phyloP scores from a whole-genome alignment of 2,113 vertebrate genomes.

The Heterotilapia buettikoferi region DNA sequence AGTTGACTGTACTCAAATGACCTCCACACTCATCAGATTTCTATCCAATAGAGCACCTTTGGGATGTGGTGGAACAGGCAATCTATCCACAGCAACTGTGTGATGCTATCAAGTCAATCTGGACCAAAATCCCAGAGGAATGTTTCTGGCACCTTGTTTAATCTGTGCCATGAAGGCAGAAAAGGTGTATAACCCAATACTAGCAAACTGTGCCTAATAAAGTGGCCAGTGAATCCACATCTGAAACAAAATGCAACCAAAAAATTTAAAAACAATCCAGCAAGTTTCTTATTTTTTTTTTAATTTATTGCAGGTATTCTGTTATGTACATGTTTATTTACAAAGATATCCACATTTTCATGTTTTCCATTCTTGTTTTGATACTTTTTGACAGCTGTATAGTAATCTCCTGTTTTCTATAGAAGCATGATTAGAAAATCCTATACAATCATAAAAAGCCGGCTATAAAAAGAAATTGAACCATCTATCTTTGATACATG shows the following conservation, averaged over 20 bases:
- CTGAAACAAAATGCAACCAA: background rate
- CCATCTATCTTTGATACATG: slow-evolving; percentile 51
- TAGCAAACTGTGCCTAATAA: background rate
- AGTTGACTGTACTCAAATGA: background rate
- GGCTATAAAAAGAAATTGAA: slow-evolving; percentile 51
- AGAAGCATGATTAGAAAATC: slow-evolving; percentile 57
- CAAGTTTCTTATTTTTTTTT: slow-evolving; percentile 8
- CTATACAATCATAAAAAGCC: slow-evolving; percentile 50
- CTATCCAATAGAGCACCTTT: background rate
- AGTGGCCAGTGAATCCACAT: background rate
- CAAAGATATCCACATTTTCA: slow-evolving; percentile 52
- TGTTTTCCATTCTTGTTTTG: slow-evolving; percentile 24
- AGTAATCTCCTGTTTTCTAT: slow-evolving; percentile 41
- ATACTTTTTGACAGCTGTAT: slow-evolving; percentile 38
- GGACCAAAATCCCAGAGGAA: background rate
- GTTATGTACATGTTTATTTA: slow-evolving; percentile 76
- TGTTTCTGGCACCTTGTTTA: background rate
- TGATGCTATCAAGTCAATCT: background rate
- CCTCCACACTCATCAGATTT: background rate
- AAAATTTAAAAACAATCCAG: background rate
- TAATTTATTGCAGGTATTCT: slow-evolving; percentile 69
- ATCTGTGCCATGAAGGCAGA: background rate
- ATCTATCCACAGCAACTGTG: background rate
- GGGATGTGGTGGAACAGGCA: background rate
- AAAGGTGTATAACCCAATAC: background rate